Evolutionary conservation across 35 echinoderm and acorn worm genomes (phyloP).

Genomic region (Apostichopus japonicus): DNA sequence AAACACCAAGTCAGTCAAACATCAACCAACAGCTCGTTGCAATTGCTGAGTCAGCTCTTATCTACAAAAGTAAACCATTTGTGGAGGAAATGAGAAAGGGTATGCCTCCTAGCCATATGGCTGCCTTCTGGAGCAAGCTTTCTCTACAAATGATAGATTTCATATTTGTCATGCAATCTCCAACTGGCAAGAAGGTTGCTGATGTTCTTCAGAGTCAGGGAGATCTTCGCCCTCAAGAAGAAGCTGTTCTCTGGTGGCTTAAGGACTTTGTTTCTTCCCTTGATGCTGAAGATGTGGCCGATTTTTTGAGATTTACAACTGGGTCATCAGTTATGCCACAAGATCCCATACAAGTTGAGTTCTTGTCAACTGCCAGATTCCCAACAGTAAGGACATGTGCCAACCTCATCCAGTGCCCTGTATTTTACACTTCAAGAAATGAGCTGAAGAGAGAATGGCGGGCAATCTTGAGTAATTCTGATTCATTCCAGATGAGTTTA

Average conservation of each 20-base stretch:
- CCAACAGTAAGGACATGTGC: neutral
- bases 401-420: neutral
- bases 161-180: neutral
- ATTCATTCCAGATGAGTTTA: neutral
- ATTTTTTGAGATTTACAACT: neutral
- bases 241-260: constrained; percentile 17
- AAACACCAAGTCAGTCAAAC: neutral
- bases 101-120: neutral
- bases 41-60: neutral
- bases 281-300: constrained; percentile 24
- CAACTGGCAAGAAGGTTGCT: neutral
- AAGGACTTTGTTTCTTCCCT: constrained; percentile 17
- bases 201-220: neutral
- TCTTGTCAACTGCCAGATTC: constrained; percentile 11
- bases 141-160: constrained; percentile 8
- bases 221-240: constrained; percentile 12
- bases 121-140: neutral
- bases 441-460: constrained; percentile 1
- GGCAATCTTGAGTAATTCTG: neutral
- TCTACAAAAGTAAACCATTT: neutral
- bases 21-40: neutral
- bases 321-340: neutral
- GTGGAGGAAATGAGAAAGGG: neutral
- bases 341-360: neutral
- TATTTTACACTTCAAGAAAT: neutral